These are phyloP conservation scores for Napeogenes sylphis DNA, from an alignment of 2,888 invertebrate species.

Conservation along the genomic window DNA sequence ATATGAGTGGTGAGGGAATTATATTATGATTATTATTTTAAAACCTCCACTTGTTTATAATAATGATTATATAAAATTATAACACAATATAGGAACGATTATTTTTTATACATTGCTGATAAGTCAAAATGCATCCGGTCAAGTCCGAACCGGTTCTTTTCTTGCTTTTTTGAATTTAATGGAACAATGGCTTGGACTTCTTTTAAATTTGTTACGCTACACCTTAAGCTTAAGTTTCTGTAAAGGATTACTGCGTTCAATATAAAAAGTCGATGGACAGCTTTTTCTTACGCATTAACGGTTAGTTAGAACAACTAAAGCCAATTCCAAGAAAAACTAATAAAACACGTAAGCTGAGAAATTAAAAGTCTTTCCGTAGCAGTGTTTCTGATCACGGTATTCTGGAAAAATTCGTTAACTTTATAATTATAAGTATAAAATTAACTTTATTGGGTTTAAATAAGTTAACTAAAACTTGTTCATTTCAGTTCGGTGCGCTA, in stretches of 20 bases:
- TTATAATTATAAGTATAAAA: conserved; percentile 1
- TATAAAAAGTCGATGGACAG: conserved; percentile 1
- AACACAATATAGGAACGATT: too few relatives aligned
- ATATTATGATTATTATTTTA: neutral
- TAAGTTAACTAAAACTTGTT: conserved; percentile 26
- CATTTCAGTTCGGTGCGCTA: conserved; percentile 29
- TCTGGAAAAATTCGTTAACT: too few relatives aligned
- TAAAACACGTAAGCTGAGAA: too few relatives aligned
- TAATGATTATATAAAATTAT: too few relatives aligned
- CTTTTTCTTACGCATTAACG: neutral
- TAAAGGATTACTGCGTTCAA: neutral
- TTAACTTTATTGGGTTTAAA: conserved; percentile 7
- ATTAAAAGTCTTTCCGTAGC: too few relatives aligned
- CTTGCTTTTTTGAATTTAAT: conserved; percentile 14
- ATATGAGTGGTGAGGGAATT: conserved; percentile 4
- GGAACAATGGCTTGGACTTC: conserved; percentile 5
- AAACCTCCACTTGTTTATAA: too few relatives aligned
- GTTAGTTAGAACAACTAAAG: neutral
- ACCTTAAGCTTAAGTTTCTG: conserved; percentile 1
- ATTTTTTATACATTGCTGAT: too few relatives aligned
- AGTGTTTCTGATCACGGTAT: too few relatives aligned
- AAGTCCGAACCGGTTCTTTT: conserved; percentile 22
- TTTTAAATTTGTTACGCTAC: conserved; percentile 1
- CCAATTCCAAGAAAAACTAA: neutral
- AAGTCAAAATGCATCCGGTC: conserved; percentile 15